Evolutionary conservation across 2,113 vertebrate species (phyloP), one percentile per base, ranked within the genome.

Genomic region (Microcebus griseorufus): DNA sequence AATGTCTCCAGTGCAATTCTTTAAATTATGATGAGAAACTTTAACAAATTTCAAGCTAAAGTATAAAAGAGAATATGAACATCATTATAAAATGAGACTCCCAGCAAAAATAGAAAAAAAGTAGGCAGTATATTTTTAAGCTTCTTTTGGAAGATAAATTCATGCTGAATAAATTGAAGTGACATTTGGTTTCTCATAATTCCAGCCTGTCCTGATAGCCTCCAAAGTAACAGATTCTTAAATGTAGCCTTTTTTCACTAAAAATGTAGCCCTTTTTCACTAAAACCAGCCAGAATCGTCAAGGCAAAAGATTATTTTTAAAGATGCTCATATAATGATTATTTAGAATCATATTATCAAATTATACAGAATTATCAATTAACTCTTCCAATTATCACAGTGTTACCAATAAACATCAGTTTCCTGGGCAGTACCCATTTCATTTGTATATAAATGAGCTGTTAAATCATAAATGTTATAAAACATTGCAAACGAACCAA

Each of bases 111-210:
- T 34, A 72, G 65, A 25, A 75, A 73, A 93, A 84, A 97, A 93
- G 95, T 88, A 96, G 84, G 81, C 84, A 97, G 94, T 92, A 34
- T 73, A 96, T 95, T 93, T 98, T 95, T 94, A 96, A 97, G 81
- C 80, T 96, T 87, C 84, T 88, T 97, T 95, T 88, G 64, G 90
- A 96, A 95, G 93, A 98, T 93, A 97, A 92, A 96, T 98, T 95
- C 86, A 89, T 96, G 84, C 95, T 96, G 93, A 98, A 97, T 96
- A 98, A 97, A 97, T 90, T 97, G 95, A 98, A 97, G 84, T 97
- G 92, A 96, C 98, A 98, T 98, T 95, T 98, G 95, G 87, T 97
- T 97, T 97, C 94, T 96, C 94, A 96, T 97, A 96, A 97, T 97
- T 97, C 67, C 78, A 96, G 69, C 69, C 95, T 97, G 58, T 97